phyloP scores from a whole-genome alignment of 2,888 invertebrate species.

The Tipula lateralis region DNA sequence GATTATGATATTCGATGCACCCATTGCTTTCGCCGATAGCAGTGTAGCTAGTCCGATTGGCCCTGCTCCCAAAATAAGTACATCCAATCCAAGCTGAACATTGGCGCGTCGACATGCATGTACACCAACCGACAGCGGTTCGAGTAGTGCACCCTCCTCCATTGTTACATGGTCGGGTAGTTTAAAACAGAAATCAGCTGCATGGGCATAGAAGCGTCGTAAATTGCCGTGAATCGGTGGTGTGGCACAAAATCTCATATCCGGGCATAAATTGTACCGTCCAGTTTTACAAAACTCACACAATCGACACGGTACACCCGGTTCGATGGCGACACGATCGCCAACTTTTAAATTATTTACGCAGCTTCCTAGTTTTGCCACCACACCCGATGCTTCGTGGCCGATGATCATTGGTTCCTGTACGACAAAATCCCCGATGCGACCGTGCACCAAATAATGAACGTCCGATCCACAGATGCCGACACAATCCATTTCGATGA shows the following conservation, averaged over 20 bases:
- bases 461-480: slow-evolving; percentile 97
- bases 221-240: slow-evolving; percentile 91
- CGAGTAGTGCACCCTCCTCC: slow-evolving; percentile 91
- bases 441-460: slow-evolving; percentile 80
- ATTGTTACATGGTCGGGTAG: slow-evolving; percentile 82
- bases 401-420: slow-evolving; percentile 90
- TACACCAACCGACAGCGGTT: slow-evolving; percentile 89
- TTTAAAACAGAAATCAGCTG: slow-evolving; percentile 83
- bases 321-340: slow-evolving; percentile 92
- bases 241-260: slow-evolving; percentile 87
- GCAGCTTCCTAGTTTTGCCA: no score
- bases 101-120: slow-evolving; percentile 86
- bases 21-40: slow-evolving; percentile 77
- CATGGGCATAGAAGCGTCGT: slow-evolving; percentile 79
- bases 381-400: slow-evolving; percentile 83
- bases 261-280: slow-evolving; percentile 83
- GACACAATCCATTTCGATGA: slow-evolving; percentile 82
- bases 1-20: slow-evolving; percentile 73
- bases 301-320: slow-evolving; percentile 80
- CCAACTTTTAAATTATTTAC: slow-evolving; percentile 69
- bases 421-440: slow-evolving; percentile 82
- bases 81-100: slow-evolving; percentile 64
- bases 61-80: slow-evolving; percentile 78
- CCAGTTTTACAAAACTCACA: slow-evolving; percentile 84
- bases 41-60: slow-evolving; percentile 83